Conservation (phyloP, 2,888 invertebrate species). For the Smittia aterrima region DNA sequence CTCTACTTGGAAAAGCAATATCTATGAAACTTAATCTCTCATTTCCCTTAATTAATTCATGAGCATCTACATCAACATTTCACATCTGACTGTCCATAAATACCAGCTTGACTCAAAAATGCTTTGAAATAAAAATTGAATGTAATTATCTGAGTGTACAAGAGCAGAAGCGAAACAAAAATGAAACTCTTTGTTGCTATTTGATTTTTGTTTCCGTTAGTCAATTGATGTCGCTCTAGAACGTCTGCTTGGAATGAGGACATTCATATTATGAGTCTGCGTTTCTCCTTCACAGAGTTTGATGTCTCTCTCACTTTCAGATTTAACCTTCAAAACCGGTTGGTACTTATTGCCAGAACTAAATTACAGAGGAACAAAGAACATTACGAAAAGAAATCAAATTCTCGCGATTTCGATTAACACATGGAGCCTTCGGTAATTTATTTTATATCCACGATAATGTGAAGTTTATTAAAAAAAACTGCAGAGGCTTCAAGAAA, state of each 20-base stretch:
- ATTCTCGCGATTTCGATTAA: too few species aligned
- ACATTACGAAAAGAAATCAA: too few species aligned
- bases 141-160: neutral
- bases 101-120: neutral
- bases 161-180: slow-evolving; percentile 17
- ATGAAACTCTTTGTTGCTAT: slow-evolving; percentile 12
- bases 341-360: too few species aligned
- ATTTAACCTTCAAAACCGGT: too few species aligned
- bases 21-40: slow-evolving; percentile 24
- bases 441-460: too few species aligned
- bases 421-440: too few species aligned
- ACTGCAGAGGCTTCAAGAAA: too few species aligned
- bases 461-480: too few species aligned
- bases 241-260: neutral
- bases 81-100: neutral
- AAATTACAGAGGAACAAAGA: too few species aligned
- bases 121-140: neutral
- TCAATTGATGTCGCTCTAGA: slow-evolving; percentile 18
- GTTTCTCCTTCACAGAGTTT: too few species aligned
- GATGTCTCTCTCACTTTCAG: too few species aligned
- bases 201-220: slow-evolving; percentile 26
- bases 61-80: neutral
- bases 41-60: slow-evolving; percentile 34
- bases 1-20: neutral
- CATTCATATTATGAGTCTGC: too few species aligned